Evolutionary conservation across 2,888 invertebrate species (phyloP).

Genomic region (Sinohyriopsis cumingii): DNA sequence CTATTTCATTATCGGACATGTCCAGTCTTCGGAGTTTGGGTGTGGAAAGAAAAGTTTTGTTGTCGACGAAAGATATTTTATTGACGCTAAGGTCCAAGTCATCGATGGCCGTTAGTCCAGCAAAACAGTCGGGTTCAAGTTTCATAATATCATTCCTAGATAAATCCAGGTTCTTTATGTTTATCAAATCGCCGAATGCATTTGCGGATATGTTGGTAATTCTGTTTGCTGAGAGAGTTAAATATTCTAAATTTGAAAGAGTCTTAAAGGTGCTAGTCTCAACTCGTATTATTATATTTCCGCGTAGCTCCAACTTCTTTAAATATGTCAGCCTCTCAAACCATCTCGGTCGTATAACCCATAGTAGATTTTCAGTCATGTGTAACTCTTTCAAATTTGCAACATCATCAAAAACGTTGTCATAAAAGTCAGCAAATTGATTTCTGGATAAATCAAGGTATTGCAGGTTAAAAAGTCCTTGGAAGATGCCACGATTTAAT

Average conservation of each 20-base stretch:
- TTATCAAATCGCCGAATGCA: constrained; percentile 77
- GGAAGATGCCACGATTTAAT: constrained; percentile 30
- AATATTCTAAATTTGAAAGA: constrained; percentile 34
- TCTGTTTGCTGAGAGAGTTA: constrained; percentile 45
- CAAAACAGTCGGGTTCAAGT: constrained; percentile 42
- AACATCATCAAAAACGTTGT: constrained; percentile 40
- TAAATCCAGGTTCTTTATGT: constrained; percentile 44
- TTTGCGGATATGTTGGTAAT: constrained; percentile 40
- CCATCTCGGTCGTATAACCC: constrained; percentile 40
- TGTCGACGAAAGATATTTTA: constrained; percentile 34
- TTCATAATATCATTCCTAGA: constrained; percentile 49
- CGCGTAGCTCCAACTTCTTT: constrained; percentile 40
- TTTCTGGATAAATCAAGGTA: constrained; percentile 46
- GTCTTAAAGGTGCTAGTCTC: constrained; percentile 40
- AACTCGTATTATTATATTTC: constrained; percentile 40
- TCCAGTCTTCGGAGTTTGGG: constrained; percentile 33
- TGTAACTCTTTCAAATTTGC: constrained; percentile 35
- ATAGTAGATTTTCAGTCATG: constrained; percentile 44
- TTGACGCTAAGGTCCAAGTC: constrained; percentile 48
- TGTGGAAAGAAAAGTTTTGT: constrained; percentile 37
- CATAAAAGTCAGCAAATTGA: constrained; percentile 39
- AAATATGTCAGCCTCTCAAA: constrained; percentile 38
- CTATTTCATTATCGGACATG: constrained; percentile 44
- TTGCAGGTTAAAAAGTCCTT: constrained; percentile 26
- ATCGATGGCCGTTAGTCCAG: constrained; percentile 34